Conservation (phyloP, 2,888 invertebrate genomes). For the Euzetes globulus region DNA sequence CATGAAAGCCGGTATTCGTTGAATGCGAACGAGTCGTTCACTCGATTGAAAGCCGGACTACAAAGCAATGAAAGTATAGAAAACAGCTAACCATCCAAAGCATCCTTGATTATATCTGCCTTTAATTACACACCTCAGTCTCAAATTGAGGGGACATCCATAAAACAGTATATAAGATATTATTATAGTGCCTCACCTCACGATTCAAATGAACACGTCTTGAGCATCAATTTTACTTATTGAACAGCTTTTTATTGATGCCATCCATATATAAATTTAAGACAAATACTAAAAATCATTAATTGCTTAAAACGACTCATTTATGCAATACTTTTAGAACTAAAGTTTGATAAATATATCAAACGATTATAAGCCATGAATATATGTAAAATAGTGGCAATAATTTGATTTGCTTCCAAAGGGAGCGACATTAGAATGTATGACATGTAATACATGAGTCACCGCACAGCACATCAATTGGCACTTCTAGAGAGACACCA, state of each 20-base stretch:
- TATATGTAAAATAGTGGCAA: neutral
- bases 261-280: constrained; percentile 2
- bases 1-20: neutral
- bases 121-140: constrained; percentile 23
- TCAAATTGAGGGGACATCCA: constrained; percentile 15
- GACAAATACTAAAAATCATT: neutral
- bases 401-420: neutral
- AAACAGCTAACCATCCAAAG: neutral
- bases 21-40: too few relatives aligned
- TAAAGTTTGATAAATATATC: too few relatives aligned
- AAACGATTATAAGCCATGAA: neutral
- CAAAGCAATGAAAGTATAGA: neutral
- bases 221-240: constrained; percentile 13
- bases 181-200: constrained; percentile 12
- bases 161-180: constrained; percentile 2
- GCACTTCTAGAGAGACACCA: neutral
- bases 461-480: neutral
- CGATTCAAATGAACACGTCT: constrained; percentile 25
- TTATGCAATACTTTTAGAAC: neutral
- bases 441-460: neutral
- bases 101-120: constrained; percentile 22
- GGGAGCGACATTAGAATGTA: neutral
- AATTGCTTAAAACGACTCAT: neutral
- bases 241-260: neutral
- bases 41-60: too few relatives aligned